Percentiles rank a stretch among this genome's conserved stretches.
Evolutionary conservation across 2,888 invertebrate genomes (phyloP).

Genomic region (Rhagonycha lutea): DNA sequence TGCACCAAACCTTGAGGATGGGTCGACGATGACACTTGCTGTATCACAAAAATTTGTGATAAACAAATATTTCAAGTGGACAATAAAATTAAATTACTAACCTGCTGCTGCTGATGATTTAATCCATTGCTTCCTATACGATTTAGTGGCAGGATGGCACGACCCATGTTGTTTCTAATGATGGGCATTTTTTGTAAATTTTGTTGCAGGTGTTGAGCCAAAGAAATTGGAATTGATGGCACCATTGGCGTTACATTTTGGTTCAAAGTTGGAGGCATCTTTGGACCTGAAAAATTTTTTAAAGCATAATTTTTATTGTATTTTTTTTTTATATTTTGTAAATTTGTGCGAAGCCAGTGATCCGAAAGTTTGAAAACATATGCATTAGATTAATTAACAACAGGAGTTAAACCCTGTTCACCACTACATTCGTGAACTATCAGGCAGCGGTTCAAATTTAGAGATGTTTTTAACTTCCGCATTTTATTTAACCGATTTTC

Average conservation of each 20-base stretch:
- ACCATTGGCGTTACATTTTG: constrained; percentile 30
- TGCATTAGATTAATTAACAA: no score
- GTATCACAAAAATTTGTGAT: constrained; percentile 5
- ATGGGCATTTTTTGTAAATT: constrained; percentile 29
- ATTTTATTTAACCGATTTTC: no score
- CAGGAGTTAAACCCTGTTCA: no score
- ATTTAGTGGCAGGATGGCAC: constrained; percentile 25
- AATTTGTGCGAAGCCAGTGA: no score
- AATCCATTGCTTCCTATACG: constrained; percentile 24
- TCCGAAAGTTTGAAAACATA: no score
- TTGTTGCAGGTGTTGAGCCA: constrained; percentile 34
- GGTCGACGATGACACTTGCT: constrained; percentile 61
- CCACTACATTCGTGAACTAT: no score
- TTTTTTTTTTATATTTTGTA: no score
- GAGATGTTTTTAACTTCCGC: background rate
- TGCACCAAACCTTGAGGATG: constrained; percentile 62
- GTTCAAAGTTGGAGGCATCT: constrained; percentile 43
- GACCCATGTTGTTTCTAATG: constrained; percentile 21
- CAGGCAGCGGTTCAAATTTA: background rate
- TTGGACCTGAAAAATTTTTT: constrained; percentile 39
- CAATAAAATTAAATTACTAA: background rate
- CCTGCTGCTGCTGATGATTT: constrained; percentile 32
- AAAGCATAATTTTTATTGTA: background rate
- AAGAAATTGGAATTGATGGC: constrained; percentile 30
- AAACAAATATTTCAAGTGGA: background rate